A percentile compares a stretch with the other conserved stretches of the same genome.
These are phyloP conservation scores for Cyprinus carpio DNA, from an alignment of 2,113 vertebrate genomes.

Conservation along the genomic window DNA sequence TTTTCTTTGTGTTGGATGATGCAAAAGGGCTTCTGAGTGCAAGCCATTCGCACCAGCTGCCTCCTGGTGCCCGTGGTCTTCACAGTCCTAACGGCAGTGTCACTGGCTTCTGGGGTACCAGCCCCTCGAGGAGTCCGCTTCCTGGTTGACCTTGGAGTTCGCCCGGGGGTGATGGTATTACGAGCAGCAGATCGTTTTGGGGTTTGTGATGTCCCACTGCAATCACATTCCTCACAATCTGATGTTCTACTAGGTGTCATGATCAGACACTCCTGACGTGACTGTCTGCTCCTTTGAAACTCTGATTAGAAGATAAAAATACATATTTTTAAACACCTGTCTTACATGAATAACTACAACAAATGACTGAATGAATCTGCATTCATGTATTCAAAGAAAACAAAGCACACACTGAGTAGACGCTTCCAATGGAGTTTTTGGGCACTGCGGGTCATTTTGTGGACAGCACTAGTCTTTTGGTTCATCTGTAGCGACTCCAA, in stretches of 20 bases:
- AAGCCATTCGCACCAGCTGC: slow-evolving; percentile 83
- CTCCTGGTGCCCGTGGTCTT: slow-evolving; percentile 70
- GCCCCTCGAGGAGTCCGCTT: slow-evolving; percentile 57
- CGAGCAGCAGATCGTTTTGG: slow-evolving; percentile 63
- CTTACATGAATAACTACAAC: not conserved
- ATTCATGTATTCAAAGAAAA: not conserved
- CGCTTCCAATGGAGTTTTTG: slow-evolving; percentile 76
- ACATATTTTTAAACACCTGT: not conserved
- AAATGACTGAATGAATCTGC: not conserved
- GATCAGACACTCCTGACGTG: slow-evolving; percentile 68
- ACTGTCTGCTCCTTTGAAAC: slow-evolving; percentile 80
- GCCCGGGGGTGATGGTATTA: slow-evolving; percentile 62
- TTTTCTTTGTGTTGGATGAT: slow-evolving; percentile 74
- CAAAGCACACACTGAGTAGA: slow-evolving; percentile 82
- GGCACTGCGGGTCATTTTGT: slow-evolving; percentile 79
- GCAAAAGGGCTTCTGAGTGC: slow-evolving; percentile 86
- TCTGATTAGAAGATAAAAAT: slow-evolving; percentile 71
- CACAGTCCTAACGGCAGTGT: slow-evolving; percentile 62
- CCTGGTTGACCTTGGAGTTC: slow-evolving; percentile 62
- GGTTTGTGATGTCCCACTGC: slow-evolving; percentile 57
- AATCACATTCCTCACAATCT: slow-evolving; percentile 63
- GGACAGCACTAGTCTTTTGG: slow-evolving; percentile 68
- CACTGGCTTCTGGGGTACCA: slow-evolving; percentile 57
- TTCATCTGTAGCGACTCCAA: slow-evolving; percentile 75
- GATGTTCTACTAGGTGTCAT: slow-evolving; percentile 65